Conservation (phyloP, 2,113 vertebrate genomes). For the Spea multiplicata region DNA sequence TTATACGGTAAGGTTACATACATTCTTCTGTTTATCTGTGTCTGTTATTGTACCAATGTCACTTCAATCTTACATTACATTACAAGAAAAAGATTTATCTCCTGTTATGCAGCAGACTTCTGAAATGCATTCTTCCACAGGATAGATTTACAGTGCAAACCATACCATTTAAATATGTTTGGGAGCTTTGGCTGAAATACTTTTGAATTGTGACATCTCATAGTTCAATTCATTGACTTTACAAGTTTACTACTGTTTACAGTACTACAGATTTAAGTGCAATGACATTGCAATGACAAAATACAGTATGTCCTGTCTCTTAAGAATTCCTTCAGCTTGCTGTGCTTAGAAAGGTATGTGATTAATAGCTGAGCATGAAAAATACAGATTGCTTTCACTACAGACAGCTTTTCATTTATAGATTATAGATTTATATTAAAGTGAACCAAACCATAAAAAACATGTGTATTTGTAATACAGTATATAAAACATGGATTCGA, state of each 20-base stretch:
- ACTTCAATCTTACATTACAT: too few species aligned
- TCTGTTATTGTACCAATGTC: too few species aligned
- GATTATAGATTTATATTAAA: constrained; percentile 18
- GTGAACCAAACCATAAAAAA: constrained; percentile 7
- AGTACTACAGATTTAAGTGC: constrained; percentile 32
- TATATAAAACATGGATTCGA: too few species aligned
- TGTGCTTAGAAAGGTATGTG: constrained; percentile 22
- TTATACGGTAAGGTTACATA: too few species aligned
- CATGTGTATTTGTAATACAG: constrained; percentile 1
- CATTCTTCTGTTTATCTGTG: too few species aligned
- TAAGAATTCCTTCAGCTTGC: constrained; percentile 39
- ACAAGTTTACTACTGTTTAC: constrained; percentile 39
- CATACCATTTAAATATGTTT: constrained; percentile 19
- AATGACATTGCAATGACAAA: constrained; percentile 38
- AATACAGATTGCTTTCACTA: constrained; percentile 44
- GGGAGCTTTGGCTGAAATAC: constrained; percentile 15
- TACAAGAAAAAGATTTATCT: too few species aligned
- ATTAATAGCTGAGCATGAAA: constrained; percentile 39
- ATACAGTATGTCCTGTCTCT: constrained; percentile 42
- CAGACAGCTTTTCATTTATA: constrained; percentile 27
- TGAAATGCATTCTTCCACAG: background rate
- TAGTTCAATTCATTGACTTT: constrained; percentile 36
- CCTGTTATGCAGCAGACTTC: background rate
- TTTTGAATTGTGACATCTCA: constrained; percentile 24
- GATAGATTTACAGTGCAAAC: constrained; percentile 1